Base-by-base conservation (phyloP, 2,888 invertebrate species). In the Aphelenchoides bicaudatus region DNA sequence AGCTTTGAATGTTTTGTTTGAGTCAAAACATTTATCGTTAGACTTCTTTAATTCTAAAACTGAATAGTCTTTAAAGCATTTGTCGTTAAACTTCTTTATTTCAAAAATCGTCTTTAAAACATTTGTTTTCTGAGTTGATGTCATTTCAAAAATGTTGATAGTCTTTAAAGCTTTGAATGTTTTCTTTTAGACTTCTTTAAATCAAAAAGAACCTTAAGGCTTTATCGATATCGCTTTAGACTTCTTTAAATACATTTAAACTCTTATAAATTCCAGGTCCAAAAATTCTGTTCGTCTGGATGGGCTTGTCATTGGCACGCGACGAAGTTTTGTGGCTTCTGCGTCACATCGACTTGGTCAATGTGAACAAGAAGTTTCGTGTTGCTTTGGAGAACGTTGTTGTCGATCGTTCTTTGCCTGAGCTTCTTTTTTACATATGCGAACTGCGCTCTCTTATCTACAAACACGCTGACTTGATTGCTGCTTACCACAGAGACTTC, bases 271-370 rank as follows among this genome's bases (percentile, higher is more conserved):
- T 27, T 51, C 39, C 34, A 19, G 98, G 98, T 0, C 98, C 98
- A 0, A 98, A 99, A 79, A 83, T 83, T 5, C 84, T 99, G 58
- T 86, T 92, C 76, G 90, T 98, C 67, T 90, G 98, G 79, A 93
- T 96, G 86, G 96, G 90, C 0, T 83, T 99, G 8, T 91, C 91
- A 64, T 88, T 91, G 80, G 88, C 94, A 0, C 85, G 96, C 72
- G 98, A 99, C 84, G 98, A 99, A 83, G 89, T 99, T 19, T 49
- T 88, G 50, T 98, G 98, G 98, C 84, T 99, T 47, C 80, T 99
- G 43, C 85, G 98, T 53, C 98, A 99, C 80, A 89, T 90, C 79
- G 92, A 92, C 73, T 93, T 94, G 82, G 55, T 68, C 38, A 56
- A 53, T 31, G 54, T 52, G 28, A 51, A 47, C 50, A 66, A 69